These are phyloP conservation scores for Eupithecia inturbata DNA, from an alignment of 2,888 invertebrate genomes.

Conservation along the genomic window DNA sequence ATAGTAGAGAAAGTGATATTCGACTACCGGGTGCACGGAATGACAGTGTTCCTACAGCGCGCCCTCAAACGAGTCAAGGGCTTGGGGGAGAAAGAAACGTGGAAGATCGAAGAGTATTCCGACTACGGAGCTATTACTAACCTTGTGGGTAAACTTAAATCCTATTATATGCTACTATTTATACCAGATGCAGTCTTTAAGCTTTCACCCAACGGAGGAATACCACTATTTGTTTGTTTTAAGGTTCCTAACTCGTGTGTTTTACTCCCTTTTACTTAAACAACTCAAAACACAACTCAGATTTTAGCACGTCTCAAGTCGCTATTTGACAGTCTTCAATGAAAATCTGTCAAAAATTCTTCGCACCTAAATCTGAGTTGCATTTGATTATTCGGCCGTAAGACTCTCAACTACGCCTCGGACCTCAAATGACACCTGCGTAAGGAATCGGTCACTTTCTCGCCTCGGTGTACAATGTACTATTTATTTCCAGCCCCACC, in stretches of 20 bases:
- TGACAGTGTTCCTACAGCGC: conserved; percentile 93
- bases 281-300: too few relatives aligned
- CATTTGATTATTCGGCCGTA: too few relatives aligned
- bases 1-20: conserved; percentile 93
- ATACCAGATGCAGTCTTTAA: not conserved
- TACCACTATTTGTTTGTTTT: not conserved
- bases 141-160: conserved; percentile 82
- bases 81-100: conserved; percentile 90
- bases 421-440: not conserved
- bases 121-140: conserved; percentile 94
- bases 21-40: conserved; percentile 93
- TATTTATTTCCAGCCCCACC: conserved; percentile 61
- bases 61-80: conserved; percentile 90
- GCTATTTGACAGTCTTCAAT: too few relatives aligned
- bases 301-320: too few relatives aligned
- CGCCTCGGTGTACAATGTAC: not conserved
- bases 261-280: too few relatives aligned
- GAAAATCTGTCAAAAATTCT: too few relatives aligned
- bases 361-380: too few relatives aligned
- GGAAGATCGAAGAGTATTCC: conserved; percentile 93
- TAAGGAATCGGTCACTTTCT: not conserved
- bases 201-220: not conserved
- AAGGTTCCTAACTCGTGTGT: too few relatives aligned
- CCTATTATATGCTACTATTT: not conserved
- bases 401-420: not conserved